Evolutionary conservation across 2,113 vertebrate species (phyloP), one percentile per base, ranked within the genome.

Genomic region (Trinectes maculatus): DNA sequence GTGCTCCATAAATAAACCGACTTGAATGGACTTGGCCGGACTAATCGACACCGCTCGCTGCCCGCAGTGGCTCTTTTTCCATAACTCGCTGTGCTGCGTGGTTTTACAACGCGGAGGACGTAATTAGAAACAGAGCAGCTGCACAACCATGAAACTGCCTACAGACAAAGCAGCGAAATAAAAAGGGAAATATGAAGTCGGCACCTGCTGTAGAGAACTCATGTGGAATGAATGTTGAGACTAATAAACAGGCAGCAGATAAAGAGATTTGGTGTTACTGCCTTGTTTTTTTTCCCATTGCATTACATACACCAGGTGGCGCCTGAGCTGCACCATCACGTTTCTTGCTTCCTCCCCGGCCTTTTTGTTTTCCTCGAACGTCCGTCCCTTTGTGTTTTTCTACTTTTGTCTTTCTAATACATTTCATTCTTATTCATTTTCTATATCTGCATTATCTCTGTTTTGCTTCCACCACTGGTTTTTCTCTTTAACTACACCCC

Each of bases 251-350:
- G 15, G 21, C 24, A 29, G 40, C 51, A 72, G 34, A 74, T 58
- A 64, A 64, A 66, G 25, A 48, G 19, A 53, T 57, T 53, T 56
- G 16, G 28, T 13, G 19, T 21, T 5, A 7, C 16, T 21, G 12
- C 52, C 43, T 24, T 39, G 18, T 21, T 65, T 43, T 21, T 65
- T 43, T 34, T 46, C 22, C n/a, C 25, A 16, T 15, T 22, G 8
- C 28, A 22, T 74, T 61, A 37, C 65, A 34, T 59, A 79, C 91
- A 91, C 79, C 83, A 91, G 91, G 65, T 74, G 89, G 89, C 82
- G 86, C 77, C 70, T 87, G 60, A 78, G 56, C 58, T 56, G 13
- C 29, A 5, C 42, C 9, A 52, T 15, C n/a, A 59, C 31, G 34
- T 49, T 40, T 40, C 37, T 57, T 51, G 29, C 53, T 31, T 15